These are phyloP conservation scores for Marronus borbonicus DNA, from an alignment of 2,888 invertebrate species.

Conservation along the genomic window DNA sequence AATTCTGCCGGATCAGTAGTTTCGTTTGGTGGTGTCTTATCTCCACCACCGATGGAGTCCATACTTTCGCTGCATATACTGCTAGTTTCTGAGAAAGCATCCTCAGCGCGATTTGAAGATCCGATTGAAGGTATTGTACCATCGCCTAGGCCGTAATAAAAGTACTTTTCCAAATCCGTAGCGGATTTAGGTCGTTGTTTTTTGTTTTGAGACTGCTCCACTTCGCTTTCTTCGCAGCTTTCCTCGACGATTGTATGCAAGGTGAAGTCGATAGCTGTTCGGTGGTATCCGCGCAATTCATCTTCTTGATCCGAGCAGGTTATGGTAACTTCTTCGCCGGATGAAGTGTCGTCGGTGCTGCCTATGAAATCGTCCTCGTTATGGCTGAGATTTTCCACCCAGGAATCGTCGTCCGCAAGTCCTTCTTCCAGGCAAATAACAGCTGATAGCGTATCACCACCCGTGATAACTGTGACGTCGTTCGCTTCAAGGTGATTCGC, in stretches of 20 bases:
- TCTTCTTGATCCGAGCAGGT: slow-evolving; percentile 82
- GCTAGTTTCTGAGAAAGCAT: slow-evolving; percentile 85
- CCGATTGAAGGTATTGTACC: slow-evolving; percentile 74
- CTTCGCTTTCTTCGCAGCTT: slow-evolving; percentile 94
- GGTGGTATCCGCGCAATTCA: slow-evolving; percentile 86
- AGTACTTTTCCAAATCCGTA: slow-evolving; percentile 92
- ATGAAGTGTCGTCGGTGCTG: slow-evolving; percentile 78
- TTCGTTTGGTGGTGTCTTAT: slow-evolving; percentile 66
- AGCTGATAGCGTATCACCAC: slow-evolving; percentile 80
- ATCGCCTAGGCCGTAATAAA: slow-evolving; percentile 89
- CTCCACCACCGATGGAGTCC: slow-evolving; percentile 80
- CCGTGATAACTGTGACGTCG: slow-evolving; percentile 81
- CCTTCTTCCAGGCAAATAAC: slow-evolving; percentile 88
- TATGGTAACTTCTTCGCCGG: slow-evolving; percentile 78
- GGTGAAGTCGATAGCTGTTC: slow-evolving; percentile 89
- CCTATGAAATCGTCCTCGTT: slow-evolving; percentile 81
- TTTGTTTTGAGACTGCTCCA: slow-evolving; percentile 76
- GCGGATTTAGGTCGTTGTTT: slow-evolving; percentile 82
- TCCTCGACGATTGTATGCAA: slow-evolving; percentile 95
- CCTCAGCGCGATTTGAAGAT: slow-evolving; percentile 72
- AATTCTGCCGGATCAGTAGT: slow-evolving; percentile 79
- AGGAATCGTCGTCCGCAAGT: slow-evolving; percentile 91
- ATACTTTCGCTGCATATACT: slow-evolving; percentile 89
- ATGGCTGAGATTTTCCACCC: slow-evolving; percentile 91
- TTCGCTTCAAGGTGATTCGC: slow-evolving; percentile 54